Evolutionary conservation across 2,113 vertebrate genomes (phyloP).

Genomic region (Ceyx margarethae): DNA sequence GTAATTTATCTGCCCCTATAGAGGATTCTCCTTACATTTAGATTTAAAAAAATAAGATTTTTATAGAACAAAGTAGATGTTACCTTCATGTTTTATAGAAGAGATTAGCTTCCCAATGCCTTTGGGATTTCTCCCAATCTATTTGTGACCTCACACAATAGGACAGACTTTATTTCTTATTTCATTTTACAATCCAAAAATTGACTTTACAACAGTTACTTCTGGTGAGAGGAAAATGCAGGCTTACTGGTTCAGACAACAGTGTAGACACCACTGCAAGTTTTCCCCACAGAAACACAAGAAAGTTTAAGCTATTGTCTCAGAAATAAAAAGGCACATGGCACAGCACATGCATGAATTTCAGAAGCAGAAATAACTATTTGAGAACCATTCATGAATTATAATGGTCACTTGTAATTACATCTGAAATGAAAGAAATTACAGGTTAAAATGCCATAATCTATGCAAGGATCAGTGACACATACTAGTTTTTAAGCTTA

Average conservation of each 20-base stretch:
- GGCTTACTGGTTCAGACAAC: not conserved
- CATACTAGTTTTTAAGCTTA: conserved; percentile 82
- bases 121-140: not conserved
- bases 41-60: not conserved
- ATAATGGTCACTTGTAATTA: not conserved
- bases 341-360: not conserved
- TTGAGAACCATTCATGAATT: not conserved
- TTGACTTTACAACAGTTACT: not conserved
- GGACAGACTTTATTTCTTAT: not conserved
- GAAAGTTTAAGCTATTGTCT: not conserved
- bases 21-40: not conserved
- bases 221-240: not conserved
- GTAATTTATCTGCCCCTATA: not conserved
- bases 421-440: not conserved
- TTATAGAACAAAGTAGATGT: not conserved
- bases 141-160: not conserved
- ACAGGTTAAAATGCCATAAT: not conserved
- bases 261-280: not conserved
- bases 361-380: not conserved
- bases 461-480: not conserved
- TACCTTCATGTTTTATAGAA: not conserved
- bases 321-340: not conserved
- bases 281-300: not conserved
- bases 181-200: not conserved
- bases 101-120: not conserved